Conservation (phyloP, 2,797 vertebrate genomes). For the Sciurus vulgaris region DNA sequence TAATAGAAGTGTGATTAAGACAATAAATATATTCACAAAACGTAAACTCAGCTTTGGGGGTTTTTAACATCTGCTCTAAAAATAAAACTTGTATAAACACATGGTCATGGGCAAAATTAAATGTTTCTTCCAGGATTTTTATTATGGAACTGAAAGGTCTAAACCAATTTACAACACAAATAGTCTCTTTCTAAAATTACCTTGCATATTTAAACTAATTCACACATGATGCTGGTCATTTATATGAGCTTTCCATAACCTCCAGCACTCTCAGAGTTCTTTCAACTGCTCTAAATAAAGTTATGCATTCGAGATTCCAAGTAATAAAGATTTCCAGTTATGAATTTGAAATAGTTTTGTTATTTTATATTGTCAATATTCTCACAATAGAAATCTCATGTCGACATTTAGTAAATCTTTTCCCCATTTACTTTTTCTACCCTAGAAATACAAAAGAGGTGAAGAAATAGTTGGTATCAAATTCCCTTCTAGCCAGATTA, state of each 20-base stretch:
- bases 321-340: constrained; percentile 13
- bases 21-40: constrained; percentile 83
- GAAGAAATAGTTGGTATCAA: not conserved
- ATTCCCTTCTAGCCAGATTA: not conserved
- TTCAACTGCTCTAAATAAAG: constrained; percentile 12
- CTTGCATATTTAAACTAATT: constrained; percentile 71
- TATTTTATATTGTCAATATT: constrained; percentile 10
- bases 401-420: constrained; percentile 50
- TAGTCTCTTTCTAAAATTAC: constrained; percentile 51
- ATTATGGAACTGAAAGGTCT: constrained; percentile 58
- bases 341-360: constrained; percentile 60
- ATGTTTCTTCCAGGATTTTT: constrained; percentile 66
- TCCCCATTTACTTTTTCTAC: constrained; percentile 15
- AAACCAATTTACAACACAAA: constrained; percentile 55
- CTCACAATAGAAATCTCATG: not conserved
- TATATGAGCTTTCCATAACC: constrained; percentile 38
- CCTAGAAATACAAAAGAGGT: not conserved
- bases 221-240: constrained; percentile 25
- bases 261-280: not conserved
- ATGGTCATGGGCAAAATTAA: constrained; percentile 75
- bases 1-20: constrained; percentile 80
- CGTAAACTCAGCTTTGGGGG: constrained; percentile 61
- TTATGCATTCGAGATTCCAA: not conserved
- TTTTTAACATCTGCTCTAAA: constrained; percentile 79
- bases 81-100: constrained; percentile 74